Evolutionary conservation across 2,797 vertebrate genomes (phyloP).

Genomic region (Epinephelus malabaricus): DNA sequence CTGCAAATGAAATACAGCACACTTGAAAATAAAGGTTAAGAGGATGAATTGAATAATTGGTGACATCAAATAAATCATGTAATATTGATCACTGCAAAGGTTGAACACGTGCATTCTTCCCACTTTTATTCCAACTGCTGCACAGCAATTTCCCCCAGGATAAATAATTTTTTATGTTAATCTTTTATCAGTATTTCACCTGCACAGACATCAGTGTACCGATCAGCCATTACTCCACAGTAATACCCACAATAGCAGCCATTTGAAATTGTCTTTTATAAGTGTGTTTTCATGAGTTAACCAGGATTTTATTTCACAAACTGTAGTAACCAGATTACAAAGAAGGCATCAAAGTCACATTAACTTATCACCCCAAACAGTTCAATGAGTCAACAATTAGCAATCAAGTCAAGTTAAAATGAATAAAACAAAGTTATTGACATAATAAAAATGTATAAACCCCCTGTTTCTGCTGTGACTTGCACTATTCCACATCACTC

Average conservation of each 20-base stretch:
- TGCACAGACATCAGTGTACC: background rate
- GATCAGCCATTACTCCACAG: background rate
- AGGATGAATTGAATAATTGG: background rate
- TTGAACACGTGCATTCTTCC: background rate
- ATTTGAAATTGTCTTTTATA: background rate
- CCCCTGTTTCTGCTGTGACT: background rate
- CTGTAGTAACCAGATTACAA: background rate
- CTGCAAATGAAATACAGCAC: slow-evolving; percentile 9
- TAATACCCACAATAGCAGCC: background rate
- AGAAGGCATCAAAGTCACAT: background rate
- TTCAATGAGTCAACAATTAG: background rate
- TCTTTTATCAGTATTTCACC: background rate
- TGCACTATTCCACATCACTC: background rate
- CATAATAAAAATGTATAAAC: background rate
- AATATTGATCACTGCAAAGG: background rate
- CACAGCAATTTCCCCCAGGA: background rate
- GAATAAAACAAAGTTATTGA: too few relatives aligned
- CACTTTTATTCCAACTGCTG: background rate
- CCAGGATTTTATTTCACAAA: background rate
- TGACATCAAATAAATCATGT: background rate
- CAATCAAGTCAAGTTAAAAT: background rate
- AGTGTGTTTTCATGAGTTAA: background rate
- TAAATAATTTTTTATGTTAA: background rate
- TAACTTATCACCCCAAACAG: too few relatives aligned
- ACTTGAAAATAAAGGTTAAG: background rate